These are phyloP conservation scores for Rafetus swinhoei DNA, from an alignment of 2,113 vertebrate species.

Conservation along the genomic window DNA sequence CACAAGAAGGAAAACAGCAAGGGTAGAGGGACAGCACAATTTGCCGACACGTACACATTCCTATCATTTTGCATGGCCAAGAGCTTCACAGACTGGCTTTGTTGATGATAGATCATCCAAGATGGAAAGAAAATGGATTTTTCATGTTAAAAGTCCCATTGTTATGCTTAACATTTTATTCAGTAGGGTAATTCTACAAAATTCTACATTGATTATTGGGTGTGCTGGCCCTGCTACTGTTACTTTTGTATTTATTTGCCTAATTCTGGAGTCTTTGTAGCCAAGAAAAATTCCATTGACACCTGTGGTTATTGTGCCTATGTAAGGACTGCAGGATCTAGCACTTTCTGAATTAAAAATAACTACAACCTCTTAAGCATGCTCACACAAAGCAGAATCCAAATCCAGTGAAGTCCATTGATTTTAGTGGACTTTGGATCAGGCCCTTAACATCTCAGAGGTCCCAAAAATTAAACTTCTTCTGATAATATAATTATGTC, in stretches of 20 bases:
- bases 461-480: neutral
- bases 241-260: neutral
- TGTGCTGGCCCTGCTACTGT: neutral
- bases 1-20: neutral
- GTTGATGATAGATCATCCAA: neutral
- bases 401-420: neutral
- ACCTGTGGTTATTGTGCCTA: neutral
- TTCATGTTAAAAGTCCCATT: neutral
- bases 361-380: neutral
- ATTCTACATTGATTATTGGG: neutral
- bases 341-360: neutral
- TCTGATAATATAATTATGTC: neutral
- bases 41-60: neutral
- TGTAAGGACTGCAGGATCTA: neutral
- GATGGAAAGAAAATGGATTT: neutral
- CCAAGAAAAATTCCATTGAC: neutral
- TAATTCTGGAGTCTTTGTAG: neutral
- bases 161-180: neutral
- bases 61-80: conserved; percentile 25
- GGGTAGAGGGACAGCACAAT: neutral
- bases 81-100: neutral
- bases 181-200: neutral
- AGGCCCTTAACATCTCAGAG: neutral
- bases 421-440: neutral
- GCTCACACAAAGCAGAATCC: neutral